Conservation (phyloP, 2,113 vertebrate genomes). For the Albula goreensis region DNA sequence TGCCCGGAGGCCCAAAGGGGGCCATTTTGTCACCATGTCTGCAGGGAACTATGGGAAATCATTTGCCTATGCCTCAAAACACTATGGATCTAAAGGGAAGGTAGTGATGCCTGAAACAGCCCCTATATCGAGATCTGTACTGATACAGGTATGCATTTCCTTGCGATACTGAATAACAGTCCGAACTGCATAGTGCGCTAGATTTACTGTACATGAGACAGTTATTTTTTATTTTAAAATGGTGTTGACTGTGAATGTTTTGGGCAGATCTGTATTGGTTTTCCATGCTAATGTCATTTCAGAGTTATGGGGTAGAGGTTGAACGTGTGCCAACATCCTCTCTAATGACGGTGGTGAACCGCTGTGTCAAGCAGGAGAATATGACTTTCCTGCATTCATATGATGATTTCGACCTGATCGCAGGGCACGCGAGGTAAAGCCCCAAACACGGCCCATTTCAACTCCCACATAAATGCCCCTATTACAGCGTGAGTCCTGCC, state of each 20-base stretch:
- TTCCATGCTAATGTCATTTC: not conserved
- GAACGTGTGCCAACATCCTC: slow-evolving; percentile 60
- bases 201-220: not conserved
- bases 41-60: slow-evolving; percentile 77
- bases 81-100: slow-evolving; percentile 68
- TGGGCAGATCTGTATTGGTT: not conserved
- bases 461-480: not conserved
- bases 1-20: slow-evolving; percentile 50
- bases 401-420: slow-evolving; percentile 69
- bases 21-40: slow-evolving; percentile 72
- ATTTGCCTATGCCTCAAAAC: slow-evolving; percentile 71
- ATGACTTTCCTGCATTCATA: slow-evolving; percentile 72
- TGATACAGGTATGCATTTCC: slow-evolving; percentile 62
- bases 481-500: not conserved
- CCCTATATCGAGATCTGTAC: slow-evolving; percentile 61
- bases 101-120: slow-evolving; percentile 74
- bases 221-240: too few relatives aligned
- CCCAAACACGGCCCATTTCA: not conserved
- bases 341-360: slow-evolving; percentile 64
- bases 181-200: not conserved
- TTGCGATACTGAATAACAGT: not conserved
- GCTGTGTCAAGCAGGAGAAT: slow-evolving; percentile 62
- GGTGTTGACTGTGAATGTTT: too few relatives aligned
- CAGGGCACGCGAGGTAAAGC: slow-evolving; percentile 70
- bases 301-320: slow-evolving; percentile 72